phyloP scores from a whole-genome alignment of 2,888 invertebrate species.

The Pammene fasciana region DNA sequence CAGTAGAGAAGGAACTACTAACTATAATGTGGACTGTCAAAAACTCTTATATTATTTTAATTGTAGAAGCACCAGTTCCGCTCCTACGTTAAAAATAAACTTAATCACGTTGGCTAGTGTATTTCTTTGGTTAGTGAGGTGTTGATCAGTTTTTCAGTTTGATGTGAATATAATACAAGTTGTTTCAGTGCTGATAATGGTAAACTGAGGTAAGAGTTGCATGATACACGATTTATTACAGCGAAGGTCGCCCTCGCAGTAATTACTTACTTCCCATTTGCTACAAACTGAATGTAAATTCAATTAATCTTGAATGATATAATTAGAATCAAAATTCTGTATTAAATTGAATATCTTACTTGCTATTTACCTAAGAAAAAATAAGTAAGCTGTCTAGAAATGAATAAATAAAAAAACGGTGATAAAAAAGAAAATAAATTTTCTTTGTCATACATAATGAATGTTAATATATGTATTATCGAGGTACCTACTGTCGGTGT shows the following conservation, averaged over 20 bases:
- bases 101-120: conserved; percentile 5
- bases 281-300: conserved; percentile 4
- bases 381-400: no score
- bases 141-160: conserved; percentile 11
- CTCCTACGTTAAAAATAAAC: conserved; percentile 34
- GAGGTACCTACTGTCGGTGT: no score
- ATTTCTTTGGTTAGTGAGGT: conserved; percentile 24
- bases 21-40: conserved; percentile 70
- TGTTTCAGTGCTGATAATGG: conserved; percentile 17
- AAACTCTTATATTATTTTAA: conserved; percentile 70
- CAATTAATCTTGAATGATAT: neutral
- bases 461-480: no score
- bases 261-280: conserved; percentile 39
- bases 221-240: conserved; percentile 20
- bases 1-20: conserved; percentile 69
- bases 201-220: conserved; percentile 21
- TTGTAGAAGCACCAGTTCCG: conserved; percentile 56
- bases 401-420: no score
- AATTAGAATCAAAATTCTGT: neutral
- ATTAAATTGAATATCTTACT: no score
- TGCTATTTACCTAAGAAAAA: no score
- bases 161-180: conserved; percentile 16
- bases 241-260: conserved; percentile 34
- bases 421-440: no score
- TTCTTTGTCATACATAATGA: no score